A percentile compares a stretch with the other conserved stretches of the same genome.
These are phyloP conservation scores for Neogobius melanostomus DNA, from an alignment of 2,113 vertebrate genomes.

Conservation along the genomic window DNA sequence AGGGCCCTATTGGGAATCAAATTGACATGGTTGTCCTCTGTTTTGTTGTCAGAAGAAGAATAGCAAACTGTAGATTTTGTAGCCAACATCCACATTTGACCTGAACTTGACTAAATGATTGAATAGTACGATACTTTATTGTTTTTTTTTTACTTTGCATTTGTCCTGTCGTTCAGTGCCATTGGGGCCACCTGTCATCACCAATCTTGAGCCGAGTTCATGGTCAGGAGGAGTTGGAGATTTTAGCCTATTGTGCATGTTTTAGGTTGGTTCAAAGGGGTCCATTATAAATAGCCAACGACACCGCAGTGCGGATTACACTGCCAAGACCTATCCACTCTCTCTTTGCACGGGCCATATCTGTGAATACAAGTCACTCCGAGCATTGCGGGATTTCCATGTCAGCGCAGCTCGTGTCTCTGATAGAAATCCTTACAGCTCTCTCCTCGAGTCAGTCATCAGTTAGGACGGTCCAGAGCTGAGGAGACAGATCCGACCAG, in stretches of 20 bases:
- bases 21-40: too few species aligned
- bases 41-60: too few species aligned
- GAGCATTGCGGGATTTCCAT: constrained; percentile 42
- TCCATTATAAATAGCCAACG: neutral
- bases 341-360: constrained; percentile 16
- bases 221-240: too few species aligned
- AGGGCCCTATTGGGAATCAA: too few species aligned
- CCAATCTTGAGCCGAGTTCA: too few species aligned
- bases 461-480: constrained; percentile 18
- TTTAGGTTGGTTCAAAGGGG: neutral
- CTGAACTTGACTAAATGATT: neutral
- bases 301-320: constrained; percentile 41
- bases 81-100: neutral
- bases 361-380: constrained; percentile 21
- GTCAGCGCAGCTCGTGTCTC: constrained; percentile 44
- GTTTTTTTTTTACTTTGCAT: too few species aligned
- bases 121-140: too few species aligned
- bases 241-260: too few species aligned
- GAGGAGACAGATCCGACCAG: constrained; percentile 20
- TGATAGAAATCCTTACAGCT: constrained; percentile 43
- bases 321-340: constrained; percentile 36
- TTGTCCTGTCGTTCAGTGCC: too few species aligned
- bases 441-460: constrained; percentile 31
- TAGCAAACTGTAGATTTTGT: neutral
- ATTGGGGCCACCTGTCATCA: too few species aligned